These are phyloP conservation scores for Leucoma salicis DNA, from an alignment of 2,888 invertebrate species.

Conservation along the genomic window DNA sequence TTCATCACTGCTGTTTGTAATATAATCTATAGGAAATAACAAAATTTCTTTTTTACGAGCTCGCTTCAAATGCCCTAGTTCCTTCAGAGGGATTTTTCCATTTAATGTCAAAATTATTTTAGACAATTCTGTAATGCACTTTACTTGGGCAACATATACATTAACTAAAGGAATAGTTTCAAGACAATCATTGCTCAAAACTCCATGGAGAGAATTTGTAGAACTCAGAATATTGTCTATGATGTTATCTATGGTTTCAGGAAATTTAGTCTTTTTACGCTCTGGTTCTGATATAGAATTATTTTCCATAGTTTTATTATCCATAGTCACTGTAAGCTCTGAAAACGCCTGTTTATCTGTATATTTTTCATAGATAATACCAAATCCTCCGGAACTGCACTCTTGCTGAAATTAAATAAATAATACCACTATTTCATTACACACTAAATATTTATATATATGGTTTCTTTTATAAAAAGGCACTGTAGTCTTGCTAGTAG, in stretches of 20 bases:
- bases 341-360: background rate
- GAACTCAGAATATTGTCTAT: conserved; percentile 43
- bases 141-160: conserved; percentile 84
- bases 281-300: conserved; percentile 42
- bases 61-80: conserved; percentile 88
- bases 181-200: conserved; percentile 80
- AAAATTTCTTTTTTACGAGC: conserved; percentile 84
- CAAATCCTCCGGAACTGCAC: background rate
- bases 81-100: conserved; percentile 81
- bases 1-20: conserved; percentile 46
- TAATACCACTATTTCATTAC: conserved; percentile 61
- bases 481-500: no score
- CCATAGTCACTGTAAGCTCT: no score
- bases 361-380: background rate
- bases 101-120: conserved; percentile 82
- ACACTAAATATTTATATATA: conserved; percentile 40
- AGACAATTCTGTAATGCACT: conserved; percentile 84
- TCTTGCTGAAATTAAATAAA: conserved; percentile 65
- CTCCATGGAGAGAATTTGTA: conserved; percentile 61
- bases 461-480: background rate
- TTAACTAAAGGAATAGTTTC: conserved; percentile 73
- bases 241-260: conserved; percentile 40
- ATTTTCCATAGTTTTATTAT: background rate
- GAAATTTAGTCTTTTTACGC: conserved; percentile 46
- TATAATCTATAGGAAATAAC: conserved; percentile 61